Evolutionary conservation across 2,113 vertebrate genomes (phyloP), one percentile per base, ranked within the genome.

Genomic region (Caretta caretta): DNA sequence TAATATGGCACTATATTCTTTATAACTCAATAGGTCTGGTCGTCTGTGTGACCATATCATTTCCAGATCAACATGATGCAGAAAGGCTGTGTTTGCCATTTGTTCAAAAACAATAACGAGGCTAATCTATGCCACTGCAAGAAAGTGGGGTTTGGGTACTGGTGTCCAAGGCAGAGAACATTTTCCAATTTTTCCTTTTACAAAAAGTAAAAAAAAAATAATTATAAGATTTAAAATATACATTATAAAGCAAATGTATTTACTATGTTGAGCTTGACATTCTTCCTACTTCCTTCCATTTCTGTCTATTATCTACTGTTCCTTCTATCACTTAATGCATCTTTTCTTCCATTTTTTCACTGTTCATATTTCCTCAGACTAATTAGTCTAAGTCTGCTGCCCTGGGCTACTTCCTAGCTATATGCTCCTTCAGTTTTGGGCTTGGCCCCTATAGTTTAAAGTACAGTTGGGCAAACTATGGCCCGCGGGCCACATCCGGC

Each of bases 171-270:
- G 75, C 9, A 88, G 83, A 57, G 94, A 90, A 75, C 51, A 87
- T 53, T 25, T 46, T 5, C 19, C 20, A 46, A 48, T 25, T 86
- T 94, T 93, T 20, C 25, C n/a, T 84, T 83, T 89, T 59, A 31
- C 25, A 84, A 49, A 89, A 86, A 86, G 84, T 57, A 35, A 85
- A 46, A 76, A 62, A 75, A 88, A 89, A 93, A 86, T 94, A 96
- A 92, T 83, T 89, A 92, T 76, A 89, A 89, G 12, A 29, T 86
- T 93, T 94, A 96, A 94, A 96, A 80, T 57, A 90, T 65, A 88
- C 72, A 76, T 53, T 35, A n/a, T 38, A 92, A 72, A 72, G 65
- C 65, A 72, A 72, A 72, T 72, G 9, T 38, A 72, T 38, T 72
- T 38, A 72, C n/a, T 72, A 72, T 72, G 5, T 72, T 38, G n/a